Evolutionary conservation across 2,888 invertebrate species (phyloP).

Genomic region (Euproctis similis): DNA sequence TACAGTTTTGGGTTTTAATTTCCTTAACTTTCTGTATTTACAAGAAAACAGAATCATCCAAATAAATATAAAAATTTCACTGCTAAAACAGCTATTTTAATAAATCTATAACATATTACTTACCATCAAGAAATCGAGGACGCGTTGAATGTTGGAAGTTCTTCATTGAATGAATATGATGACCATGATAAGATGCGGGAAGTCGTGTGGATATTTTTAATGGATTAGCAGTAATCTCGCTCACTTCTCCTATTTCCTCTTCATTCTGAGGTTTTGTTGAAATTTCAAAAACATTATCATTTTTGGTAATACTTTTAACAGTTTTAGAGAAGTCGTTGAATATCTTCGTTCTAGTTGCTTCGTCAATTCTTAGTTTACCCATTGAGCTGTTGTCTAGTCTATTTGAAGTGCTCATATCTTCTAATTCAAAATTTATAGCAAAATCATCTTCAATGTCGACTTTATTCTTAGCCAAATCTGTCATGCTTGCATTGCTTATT

Average conservation of each 20-base stretch:
- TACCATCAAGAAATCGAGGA: conserved; percentile 36
- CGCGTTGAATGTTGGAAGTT: conserved; percentile 29
- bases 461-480: conserved; percentile 5
- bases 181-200: conserved; percentile 27
- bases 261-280: too few relatives aligned
- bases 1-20: too few relatives aligned
- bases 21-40: too few relatives aligned
- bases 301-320: conserved; percentile 39
- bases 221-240: conserved; percentile 22
- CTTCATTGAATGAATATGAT: conserved; percentile 31
- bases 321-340: conserved; percentile 61
- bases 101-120: too few relatives aligned
- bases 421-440: conserved; percentile 16
- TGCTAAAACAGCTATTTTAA: too few relatives aligned
- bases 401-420: conserved; percentile 14
- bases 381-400: conserved; percentile 35
- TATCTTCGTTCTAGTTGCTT: conserved; percentile 50
- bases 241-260: conserved; percentile 6
- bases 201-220: conserved; percentile 24
- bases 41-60: too few relatives aligned
- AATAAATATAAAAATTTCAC: too few relatives aligned
- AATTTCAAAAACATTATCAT: conserved; percentile 9
- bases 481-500: conserved; percentile 8
- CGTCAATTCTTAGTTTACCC: conserved; percentile 56
- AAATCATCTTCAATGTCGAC: conserved; percentile 15